These are phyloP conservation scores for Oceanodroma leucorhoa DNA, from an alignment of 2,797 vertebrate genomes.

Conservation along the genomic window DNA sequence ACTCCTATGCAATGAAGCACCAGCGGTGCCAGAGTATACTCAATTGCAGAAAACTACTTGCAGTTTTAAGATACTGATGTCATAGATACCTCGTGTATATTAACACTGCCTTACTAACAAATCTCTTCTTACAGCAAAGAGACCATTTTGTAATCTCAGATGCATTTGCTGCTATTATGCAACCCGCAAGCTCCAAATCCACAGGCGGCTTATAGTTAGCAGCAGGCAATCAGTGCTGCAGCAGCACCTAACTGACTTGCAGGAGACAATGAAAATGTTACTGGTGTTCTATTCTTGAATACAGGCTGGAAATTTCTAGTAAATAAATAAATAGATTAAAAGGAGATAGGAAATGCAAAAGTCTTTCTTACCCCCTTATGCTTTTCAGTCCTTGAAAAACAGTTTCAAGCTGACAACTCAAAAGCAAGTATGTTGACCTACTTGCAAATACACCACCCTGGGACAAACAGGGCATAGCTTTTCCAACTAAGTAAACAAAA, in stretches of 20 bases:
- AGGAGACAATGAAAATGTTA: neutral
- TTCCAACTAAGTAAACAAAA: slow-evolving; percentile 20
- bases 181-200: slow-evolving; percentile 25
- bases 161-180: slow-evolving; percentile 22
- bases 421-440: slow-evolving; percentile 11
- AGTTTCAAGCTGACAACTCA: neutral
- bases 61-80: neutral
- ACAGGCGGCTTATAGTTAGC: neutral
- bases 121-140: slow-evolving; percentile 21
- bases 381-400: neutral
- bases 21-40: neutral
- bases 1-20: neutral
- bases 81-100: neutral
- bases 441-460: slow-evolving; percentile 3
- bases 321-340: neutral
- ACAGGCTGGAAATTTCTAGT: neutral
- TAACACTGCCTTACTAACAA: neutral
- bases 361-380: neutral
- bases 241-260: neutral
- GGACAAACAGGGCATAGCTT: slow-evolving; percentile 25
- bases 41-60: neutral
- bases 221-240: neutral
- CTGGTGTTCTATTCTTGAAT: neutral
- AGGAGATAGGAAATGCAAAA: neutral
- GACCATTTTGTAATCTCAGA: slow-evolving; percentile 37